Evolutionary conservation across 2,113 vertebrate genomes (phyloP), one percentile per base, ranked within the genome.

Genomic region (Elgaria multicarinata): DNA sequence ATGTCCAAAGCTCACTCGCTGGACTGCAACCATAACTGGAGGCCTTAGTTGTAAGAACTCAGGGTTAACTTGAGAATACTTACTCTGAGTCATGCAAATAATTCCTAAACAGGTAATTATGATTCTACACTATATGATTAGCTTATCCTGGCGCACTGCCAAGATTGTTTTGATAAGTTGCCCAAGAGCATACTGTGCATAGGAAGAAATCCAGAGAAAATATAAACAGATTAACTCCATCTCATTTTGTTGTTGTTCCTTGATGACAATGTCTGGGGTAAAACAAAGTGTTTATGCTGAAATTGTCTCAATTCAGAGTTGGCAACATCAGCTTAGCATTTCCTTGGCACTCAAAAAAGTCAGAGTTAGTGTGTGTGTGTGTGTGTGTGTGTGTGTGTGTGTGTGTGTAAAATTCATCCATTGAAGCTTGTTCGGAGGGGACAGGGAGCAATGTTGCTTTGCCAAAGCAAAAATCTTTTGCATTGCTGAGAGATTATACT

Each of bases 121-220:
- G 74, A 58, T 83, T 83, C 78, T 50, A 85, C 20, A 85, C 28
- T 36, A 80, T 77, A 90, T 89, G 82, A 80, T 83, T 90, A 71
- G 39, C 74, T 82, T 6, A 44, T 6, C 10, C 83, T 90, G 74
- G 20, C 90, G 4, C 9, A 8, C 4, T 90, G 83, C 87, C 39
- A 77, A 42, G 66, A 71, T 86, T 33, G 22, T 46, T 62, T 71
- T 58, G 72, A 36, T 74, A 78, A 69, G 20, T 44, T 78, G 58
- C 53, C 28, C 62, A 80, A 42, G 26, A 81, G 53, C 85, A 71
- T 86, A 71, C 22, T 89, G 24, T 31, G 78, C 6, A 83, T 86
- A 83, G 36, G 33, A 86, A 72, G 58, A 91, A 90, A 90, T 72
- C n/a, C 76, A 83, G 58, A 16, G 78, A 58, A 89, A 87, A 91